Evolutionary conservation across 2,797 vertebrate species (phyloP).

Genomic region (Choloepus didactylus): DNA sequence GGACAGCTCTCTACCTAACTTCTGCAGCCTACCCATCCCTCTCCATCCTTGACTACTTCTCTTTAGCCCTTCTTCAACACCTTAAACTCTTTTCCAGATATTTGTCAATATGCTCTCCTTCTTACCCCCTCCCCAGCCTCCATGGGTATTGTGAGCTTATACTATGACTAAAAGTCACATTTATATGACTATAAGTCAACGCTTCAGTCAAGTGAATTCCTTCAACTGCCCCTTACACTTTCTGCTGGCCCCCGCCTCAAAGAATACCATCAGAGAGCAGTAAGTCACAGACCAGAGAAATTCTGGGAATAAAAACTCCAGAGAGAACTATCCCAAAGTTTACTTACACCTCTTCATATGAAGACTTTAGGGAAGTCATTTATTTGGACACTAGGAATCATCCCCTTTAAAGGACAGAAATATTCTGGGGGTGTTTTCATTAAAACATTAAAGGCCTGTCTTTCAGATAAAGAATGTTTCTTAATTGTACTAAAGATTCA

Average conservation of each 20-base stretch:
- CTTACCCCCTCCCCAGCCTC: background rate
- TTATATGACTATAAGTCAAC: background rate
- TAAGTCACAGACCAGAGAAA: background rate
- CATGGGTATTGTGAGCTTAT: background rate
- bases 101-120: too few species aligned
- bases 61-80: background rate
- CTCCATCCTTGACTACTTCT: too few species aligned
- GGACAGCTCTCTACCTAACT: background rate
- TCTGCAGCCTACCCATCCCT: background rate
- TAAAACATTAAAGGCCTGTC: background rate
- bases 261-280: background rate
- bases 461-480: background rate
- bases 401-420: background rate
- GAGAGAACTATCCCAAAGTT: background rate
- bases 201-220: background rate
- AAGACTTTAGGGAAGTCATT: background rate
- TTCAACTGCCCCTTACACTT: background rate
- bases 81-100: background rate
- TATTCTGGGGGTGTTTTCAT: background rate
- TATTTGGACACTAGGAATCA: constrained; percentile 5
- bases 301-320: background rate
- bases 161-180: too few species aligned
- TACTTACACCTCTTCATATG: background rate
- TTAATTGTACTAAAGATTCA: background rate
- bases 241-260: background rate